These are phyloP conservation scores for Ophthalmolycus amberensis DNA, from an alignment of 2,113 vertebrate species.

Conservation along the genomic window DNA sequence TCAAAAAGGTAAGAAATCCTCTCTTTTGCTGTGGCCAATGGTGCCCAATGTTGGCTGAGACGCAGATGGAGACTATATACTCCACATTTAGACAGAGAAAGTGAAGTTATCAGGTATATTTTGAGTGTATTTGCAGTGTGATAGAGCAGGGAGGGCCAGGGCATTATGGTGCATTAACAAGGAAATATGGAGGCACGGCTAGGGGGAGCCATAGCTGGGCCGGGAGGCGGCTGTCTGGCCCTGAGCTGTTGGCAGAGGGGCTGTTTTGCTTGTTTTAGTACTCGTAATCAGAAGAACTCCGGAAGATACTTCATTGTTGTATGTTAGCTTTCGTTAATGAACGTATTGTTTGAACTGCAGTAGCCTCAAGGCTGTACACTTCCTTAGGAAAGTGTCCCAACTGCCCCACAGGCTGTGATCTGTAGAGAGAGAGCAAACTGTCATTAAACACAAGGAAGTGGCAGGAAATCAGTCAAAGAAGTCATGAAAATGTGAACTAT, in stretches of 20 bases:
- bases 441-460: not conserved
- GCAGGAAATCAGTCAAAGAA: not conserved
- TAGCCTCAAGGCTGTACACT: constrained; percentile 28
- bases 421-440: constrained; percentile 55
- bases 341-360: constrained; percentile 37
- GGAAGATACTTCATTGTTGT: constrained; percentile 51
- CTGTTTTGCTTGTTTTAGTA: constrained; percentile 34
- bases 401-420: constrained; percentile 48
- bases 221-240: constrained; percentile 38
- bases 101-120: constrained; percentile 62
- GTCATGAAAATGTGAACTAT: not conserved
- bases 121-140: constrained; percentile 49
- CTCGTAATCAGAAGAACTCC: constrained; percentile 60
- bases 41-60: constrained; percentile 49
- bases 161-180: constrained; percentile 74
- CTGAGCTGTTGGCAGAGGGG: constrained; percentile 9
- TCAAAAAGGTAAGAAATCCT: constrained; percentile 81
- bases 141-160: constrained; percentile 68
- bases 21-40: constrained; percentile 29
- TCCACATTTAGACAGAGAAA: constrained; percentile 41
- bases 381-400: constrained; percentile 47
- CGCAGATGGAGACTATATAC: constrained; percentile 26
- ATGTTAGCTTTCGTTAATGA: constrained; percentile 13
- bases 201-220: constrained; percentile 83
- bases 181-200: constrained; percentile 80